Conservation (phyloP, 2,888 invertebrate genomes). For the Ctena decussata region DNA sequence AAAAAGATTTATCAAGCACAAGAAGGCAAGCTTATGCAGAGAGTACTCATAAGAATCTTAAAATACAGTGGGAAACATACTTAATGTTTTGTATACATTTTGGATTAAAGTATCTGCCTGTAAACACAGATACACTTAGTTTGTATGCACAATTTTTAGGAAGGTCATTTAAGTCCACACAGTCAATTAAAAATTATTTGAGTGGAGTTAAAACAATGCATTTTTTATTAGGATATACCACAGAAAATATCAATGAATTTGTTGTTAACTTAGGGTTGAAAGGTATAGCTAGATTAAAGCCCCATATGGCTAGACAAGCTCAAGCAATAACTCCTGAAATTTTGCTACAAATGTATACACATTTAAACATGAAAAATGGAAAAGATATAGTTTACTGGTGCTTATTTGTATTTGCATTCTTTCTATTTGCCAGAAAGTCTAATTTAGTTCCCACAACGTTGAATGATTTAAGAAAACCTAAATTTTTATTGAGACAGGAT, state of each 20-base stretch:
- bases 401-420: slow-evolving; percentile 25
- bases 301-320: background rate
- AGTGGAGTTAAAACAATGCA: background rate
- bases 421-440: slow-evolving; percentile 20
- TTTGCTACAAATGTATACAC: background rate
- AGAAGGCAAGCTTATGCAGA: background rate
- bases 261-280: background rate
- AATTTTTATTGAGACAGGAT: background rate
- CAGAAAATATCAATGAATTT: background rate
- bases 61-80: background rate
- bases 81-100: background rate
- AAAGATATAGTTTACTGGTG: background rate
- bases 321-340: background rate
- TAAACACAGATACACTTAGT: background rate
- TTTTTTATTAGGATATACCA: background rate
- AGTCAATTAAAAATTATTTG: background rate
- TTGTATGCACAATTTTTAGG: too few species aligned
- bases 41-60: too few species aligned
- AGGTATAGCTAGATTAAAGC: background rate
- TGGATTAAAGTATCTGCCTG: background rate
- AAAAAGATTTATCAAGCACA: background rate
- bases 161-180: background rate
- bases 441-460: background rate
- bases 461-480: background rate
- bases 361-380: background rate